A percentile compares a stretch with the other conserved stretches of the same genome.
These are phyloP conservation scores for Neria commutata DNA, from an alignment of 2,888 invertebrate genomes.

Conservation along the genomic window DNA sequence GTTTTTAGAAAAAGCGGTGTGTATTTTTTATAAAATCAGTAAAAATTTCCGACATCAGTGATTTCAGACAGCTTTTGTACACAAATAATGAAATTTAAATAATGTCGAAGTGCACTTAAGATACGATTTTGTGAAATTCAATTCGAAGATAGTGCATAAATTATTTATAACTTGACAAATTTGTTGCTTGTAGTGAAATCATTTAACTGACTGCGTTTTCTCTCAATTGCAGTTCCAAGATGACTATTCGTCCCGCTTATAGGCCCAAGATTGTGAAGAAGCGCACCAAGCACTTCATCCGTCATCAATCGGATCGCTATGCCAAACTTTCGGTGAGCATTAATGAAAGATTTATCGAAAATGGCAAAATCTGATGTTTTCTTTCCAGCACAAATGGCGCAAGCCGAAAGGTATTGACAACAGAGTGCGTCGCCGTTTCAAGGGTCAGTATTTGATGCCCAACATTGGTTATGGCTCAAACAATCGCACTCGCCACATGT, in stretches of 20 bases:
- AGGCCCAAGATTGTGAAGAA: constrained; percentile 94
- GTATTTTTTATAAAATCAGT: constrained; percentile 47
- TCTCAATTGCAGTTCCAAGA: constrained; percentile 65
- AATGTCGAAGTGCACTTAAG: constrained; percentile 20
- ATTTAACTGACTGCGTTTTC: neutral
- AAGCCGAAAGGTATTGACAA: constrained; percentile 99
- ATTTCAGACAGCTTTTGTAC: constrained; percentile 26
- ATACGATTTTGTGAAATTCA: constrained; percentile 29
- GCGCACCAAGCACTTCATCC: constrained; percentile 96
- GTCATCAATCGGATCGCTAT: constrained; percentile 99
- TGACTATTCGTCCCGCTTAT: constrained; percentile 89
- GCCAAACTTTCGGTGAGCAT: constrained; percentile 83
- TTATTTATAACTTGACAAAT: neutral
- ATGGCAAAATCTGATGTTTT: constrained; percentile 11
- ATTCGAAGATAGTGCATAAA: constrained; percentile 34
- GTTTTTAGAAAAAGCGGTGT: constrained; percentile 52
- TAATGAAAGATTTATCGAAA: neutral
- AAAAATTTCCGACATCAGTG: constrained; percentile 44
- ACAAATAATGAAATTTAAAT: constrained; percentile 10
- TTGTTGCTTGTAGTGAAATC: neutral
- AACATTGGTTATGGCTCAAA: constrained; percentile 98
- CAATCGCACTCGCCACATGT: constrained; percentile 93
- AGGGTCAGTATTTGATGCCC: constrained; percentile 99
- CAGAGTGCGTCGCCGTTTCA: constrained; percentile 97
- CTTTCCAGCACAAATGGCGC: constrained; percentile 89